phyloP scores from a whole-genome alignment of 2,888 invertebrate genomes.

The Colostygia pectinataria region DNA sequence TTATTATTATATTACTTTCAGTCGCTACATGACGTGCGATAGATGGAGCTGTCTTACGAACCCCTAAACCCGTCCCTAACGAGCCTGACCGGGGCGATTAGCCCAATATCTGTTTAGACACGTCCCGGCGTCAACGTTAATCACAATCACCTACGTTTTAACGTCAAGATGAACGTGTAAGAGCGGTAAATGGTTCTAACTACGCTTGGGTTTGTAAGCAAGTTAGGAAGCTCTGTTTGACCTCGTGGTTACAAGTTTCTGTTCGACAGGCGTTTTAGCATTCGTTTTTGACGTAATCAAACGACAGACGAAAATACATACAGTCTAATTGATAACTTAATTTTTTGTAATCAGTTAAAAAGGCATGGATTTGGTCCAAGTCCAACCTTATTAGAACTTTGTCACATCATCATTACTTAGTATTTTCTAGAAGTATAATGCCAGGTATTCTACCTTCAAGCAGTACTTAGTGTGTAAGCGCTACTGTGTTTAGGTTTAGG shows the following conservation, averaged over 20 bases:
- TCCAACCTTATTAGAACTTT: too few species aligned
- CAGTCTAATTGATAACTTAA: too few species aligned
- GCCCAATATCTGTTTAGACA: slow-evolving; percentile 64
- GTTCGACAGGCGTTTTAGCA: not conserved
- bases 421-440: too few species aligned
- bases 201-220: slow-evolving; percentile 24
- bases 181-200: slow-evolving; percentile 18
- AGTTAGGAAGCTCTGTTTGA: slow-evolving; percentile 19
- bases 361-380: too few species aligned
- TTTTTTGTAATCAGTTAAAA: too few species aligned
- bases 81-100: slow-evolving; percentile 53
- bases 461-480: too few species aligned
- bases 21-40: not conserved
- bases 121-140: slow-evolving; percentile 55
- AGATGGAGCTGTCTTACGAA: slow-evolving; percentile 23
- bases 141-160: slow-evolving; percentile 48
- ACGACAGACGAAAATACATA: not conserved
- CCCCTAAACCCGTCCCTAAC: slow-evolving; percentile 37
- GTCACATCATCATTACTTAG: too few species aligned
- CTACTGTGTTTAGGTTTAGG: too few species aligned
- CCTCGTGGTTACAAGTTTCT: slow-evolving; percentile 27
- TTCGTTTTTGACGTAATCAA: not conserved
- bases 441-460: too few species aligned
- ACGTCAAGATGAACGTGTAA: slow-evolving; percentile 34
- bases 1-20: not conserved